phyloP scores from a whole-genome alignment of 2,797 vertebrate species.

The Iguana delicatissima region DNA sequence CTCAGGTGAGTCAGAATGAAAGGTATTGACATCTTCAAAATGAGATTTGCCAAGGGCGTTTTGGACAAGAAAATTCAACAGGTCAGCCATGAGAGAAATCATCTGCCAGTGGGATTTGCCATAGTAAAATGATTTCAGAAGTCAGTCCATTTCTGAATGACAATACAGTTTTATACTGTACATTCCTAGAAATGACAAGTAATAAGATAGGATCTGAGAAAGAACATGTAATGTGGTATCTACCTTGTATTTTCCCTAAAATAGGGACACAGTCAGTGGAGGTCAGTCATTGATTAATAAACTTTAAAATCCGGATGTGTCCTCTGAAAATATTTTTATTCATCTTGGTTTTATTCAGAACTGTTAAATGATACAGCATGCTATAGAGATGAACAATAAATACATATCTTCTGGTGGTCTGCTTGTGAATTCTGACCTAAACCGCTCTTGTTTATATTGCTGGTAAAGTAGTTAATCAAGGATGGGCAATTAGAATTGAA shows the following conservation, averaged over 20 bases:
- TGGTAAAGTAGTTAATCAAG: background rate
- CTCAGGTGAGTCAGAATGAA: background rate
- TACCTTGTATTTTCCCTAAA: background rate
- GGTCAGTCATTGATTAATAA: background rate
- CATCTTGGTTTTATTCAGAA: background rate
- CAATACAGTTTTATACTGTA: background rate
- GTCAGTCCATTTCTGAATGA: background rate
- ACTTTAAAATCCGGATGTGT: background rate
- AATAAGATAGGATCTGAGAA: background rate
- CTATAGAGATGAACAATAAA: background rate
- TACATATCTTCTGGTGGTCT: background rate
- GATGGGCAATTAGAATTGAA: too few relatives aligned
- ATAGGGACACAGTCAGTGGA: background rate
- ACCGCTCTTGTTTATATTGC: background rate
- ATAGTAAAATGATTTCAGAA: background rate
- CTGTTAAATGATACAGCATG: background rate
- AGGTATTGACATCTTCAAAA: background rate
- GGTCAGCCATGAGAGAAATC: background rate
- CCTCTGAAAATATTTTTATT: background rate
- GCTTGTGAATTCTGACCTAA: background rate
- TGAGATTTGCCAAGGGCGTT: conserved; percentile 2
- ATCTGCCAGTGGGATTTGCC: background rate
- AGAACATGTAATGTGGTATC: background rate
- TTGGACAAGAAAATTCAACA: background rate
- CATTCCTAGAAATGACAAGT: background rate